Base-by-base conservation (phyloP, 2,113 vertebrate species). In the Nannospalax galili region DNA sequence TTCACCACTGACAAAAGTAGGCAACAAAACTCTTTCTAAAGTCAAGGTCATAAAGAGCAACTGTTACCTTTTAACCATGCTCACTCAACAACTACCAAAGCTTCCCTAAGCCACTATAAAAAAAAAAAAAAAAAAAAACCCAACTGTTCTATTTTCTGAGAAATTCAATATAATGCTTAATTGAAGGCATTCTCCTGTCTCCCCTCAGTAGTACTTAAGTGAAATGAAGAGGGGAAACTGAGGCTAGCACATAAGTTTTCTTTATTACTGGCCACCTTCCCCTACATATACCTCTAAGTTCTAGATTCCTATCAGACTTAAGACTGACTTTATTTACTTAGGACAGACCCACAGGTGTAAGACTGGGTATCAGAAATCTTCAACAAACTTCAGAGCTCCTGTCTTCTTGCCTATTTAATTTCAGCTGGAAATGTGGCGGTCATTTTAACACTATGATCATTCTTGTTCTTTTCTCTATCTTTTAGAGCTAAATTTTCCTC, bases 41-140 rank as follows among this genome's bases (percentile, higher is more conserved):
- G 69, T 91, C 89, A 97, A 95, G 92, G 80, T 94, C 94, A 96
- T 35, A 26, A 80, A 37, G 52, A 93, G 64, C 56, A 93, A 93
- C 64, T 67, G 40, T 79, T 62, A 60, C 14, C 3, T n/a, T 56
- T 16, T 69, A 89, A 80, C 40, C 37, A 84, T 56, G 92, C 22
- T 58, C 87, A 86, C 70, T 96, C 40, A 60, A 72, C 58, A 91
- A 80, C 35, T 94, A 32, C 40, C 48, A 67, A 56, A 92, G 75
- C 35, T 58, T 90, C 42, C n/a, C 30, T 16, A 1, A 90, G 30
- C 7, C 74, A 89, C 91, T 84, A 75, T 45, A 85, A 89, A 95
- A 91, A 56, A 17, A 62, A 60, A 64, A 64, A 42, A 74, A 40
- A 20, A 42, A 48, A 67, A 32, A 35, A 74, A 1, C 10, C 35